Conservation (phyloP, 2,888 invertebrate species). For the Monochamus alternatus region DNA sequence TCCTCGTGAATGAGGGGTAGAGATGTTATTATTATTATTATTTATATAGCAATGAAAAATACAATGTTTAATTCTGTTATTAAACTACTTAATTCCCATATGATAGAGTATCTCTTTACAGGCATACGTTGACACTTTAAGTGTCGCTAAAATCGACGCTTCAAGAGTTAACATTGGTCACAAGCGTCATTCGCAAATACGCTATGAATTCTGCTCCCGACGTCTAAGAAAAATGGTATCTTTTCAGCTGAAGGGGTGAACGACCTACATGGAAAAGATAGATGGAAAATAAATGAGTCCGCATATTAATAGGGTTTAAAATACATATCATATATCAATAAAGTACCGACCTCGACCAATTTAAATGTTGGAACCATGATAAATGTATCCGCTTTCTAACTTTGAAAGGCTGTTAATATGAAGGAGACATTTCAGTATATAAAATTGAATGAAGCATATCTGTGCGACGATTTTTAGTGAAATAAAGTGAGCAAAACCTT, state of each 20-base stretch:
- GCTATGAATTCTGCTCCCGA: neutral
- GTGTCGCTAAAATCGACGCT: no score
- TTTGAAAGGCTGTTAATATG: slow-evolving; percentile 15
- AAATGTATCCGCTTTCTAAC: slow-evolving; percentile 12
- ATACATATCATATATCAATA: slow-evolving; percentile 13
- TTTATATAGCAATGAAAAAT: no score
- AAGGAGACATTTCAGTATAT: neutral
- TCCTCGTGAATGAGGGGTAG: no score
- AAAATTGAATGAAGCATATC: neutral
- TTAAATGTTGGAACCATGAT: neutral
- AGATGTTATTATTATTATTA: no score
- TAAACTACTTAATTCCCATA: no score
- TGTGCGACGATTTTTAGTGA: slow-evolving; percentile 5
- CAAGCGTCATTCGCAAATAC: no score
- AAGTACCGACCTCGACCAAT: neutral
- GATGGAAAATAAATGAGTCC: slow-evolving; percentile 11
- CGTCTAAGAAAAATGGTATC: neutral
- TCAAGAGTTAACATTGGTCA: no score
- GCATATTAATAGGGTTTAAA: slow-evolving; percentile 15
- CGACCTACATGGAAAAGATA: neutral
- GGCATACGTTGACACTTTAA: no score
- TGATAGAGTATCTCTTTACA: no score
- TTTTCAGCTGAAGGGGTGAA: neutral
- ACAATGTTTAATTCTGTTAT: no score
- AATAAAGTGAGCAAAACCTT: neutral